Base-by-base conservation (phyloP, 2,113 vertebrate species). In the Psittacula cyanocephala region DNA sequence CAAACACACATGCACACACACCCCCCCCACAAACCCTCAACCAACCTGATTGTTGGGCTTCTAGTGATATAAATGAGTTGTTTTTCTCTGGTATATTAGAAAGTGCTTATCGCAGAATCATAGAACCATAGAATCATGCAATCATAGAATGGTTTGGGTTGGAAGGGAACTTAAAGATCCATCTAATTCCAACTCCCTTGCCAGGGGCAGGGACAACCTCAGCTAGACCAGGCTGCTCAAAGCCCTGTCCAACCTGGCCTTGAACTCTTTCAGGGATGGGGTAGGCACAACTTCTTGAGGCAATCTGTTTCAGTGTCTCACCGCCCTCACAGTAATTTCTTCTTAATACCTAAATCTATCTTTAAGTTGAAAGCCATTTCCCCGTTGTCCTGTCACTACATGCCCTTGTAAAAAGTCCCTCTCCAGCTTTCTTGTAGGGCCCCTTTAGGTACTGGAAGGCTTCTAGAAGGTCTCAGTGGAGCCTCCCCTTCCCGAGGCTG, bases 21-120 rank as follows among this genome's bases (percentile, higher is more conserved):
- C 19, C 7, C n/a, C 16, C n/a, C 10, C 29, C 3, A 59, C 10
- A 15, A 13, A 11, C 27, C 1, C 27, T 13, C 17, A 33, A 1
- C 1, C 19, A 7, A 49, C 41, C 29, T 80, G 25, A 49, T 20
- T 76, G 39, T 44, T 46, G 18, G 11, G 29, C 3, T 72, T 16
- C 25, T 80, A 79, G 5, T 33, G 9, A 76, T 28, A 64, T 28
- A 80, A 59, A 74, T 2, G 0, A 18, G 22, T 19, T 79, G 6
- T 13, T 72, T 59, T 49, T 59, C 71, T 17, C 20, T 52, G 29
- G 9, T 4, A 50, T 64, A 80, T 50, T 1, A 71, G n/a, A 62
- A 64, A 15, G 8, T 29, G 35, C 6, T 71, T 11, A 65, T 65
- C 33, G 37, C 15, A 59, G 57, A 59, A 59, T 35, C 57, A 59